phyloP scores from a whole-genome alignment of 2,888 invertebrate genomes.

The Drosophila anomelani region DNA sequence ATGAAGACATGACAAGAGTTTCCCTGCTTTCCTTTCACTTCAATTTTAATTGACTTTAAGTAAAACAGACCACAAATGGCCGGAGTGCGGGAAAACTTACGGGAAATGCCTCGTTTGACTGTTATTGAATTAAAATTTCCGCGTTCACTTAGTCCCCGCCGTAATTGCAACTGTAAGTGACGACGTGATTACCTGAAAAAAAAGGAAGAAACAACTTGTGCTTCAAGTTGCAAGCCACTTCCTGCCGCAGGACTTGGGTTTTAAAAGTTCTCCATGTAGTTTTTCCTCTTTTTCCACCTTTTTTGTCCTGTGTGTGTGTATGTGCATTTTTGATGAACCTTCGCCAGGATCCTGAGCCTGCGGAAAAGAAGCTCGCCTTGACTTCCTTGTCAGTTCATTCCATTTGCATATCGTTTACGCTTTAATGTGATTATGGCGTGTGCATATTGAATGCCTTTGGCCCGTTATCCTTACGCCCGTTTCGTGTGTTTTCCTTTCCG shows the following conservation, averaged over 20 bases:
- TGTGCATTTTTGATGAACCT: constrained; percentile 76
- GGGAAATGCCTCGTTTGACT: constrained; percentile 75
- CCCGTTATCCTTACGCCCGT: constrained; percentile 26
- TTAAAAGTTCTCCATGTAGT: constrained; percentile 54
- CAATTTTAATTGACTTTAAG: constrained; percentile 76
- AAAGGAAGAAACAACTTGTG: constrained; percentile 41
- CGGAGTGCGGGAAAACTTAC: constrained; percentile 35
- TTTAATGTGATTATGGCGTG: constrained; percentile 81
- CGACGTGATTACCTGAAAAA: constrained; percentile 66
- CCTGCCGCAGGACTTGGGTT: constrained; percentile 63
- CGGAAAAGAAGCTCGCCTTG: constrained; percentile 24
- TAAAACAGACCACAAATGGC: constrained; percentile 67
- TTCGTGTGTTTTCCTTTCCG: constrained; percentile 2
- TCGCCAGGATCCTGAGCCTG: constrained; percentile 31
- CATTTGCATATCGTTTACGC: constrained; percentile 80
- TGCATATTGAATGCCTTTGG: constrained; percentile 74
- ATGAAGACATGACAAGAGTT: constrained; percentile 46
- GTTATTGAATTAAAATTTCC: constrained; percentile 75
- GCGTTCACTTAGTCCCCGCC: constrained; percentile 18
- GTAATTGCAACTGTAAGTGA: constrained; percentile 68
- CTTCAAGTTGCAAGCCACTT: constrained; percentile 47
- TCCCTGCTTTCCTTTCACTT: constrained; percentile 37
- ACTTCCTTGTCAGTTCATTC: constrained; percentile 76
- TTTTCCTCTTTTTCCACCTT: constrained; percentile 48
- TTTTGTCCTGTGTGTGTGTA: constrained; percentile 32